Percentiles rank a stretch among this genome's conserved stretches.
These are phyloP conservation scores for Anomalospiza imberbis DNA, from an alignment of 2,797 vertebrate genomes.

Conservation along the genomic window DNA sequence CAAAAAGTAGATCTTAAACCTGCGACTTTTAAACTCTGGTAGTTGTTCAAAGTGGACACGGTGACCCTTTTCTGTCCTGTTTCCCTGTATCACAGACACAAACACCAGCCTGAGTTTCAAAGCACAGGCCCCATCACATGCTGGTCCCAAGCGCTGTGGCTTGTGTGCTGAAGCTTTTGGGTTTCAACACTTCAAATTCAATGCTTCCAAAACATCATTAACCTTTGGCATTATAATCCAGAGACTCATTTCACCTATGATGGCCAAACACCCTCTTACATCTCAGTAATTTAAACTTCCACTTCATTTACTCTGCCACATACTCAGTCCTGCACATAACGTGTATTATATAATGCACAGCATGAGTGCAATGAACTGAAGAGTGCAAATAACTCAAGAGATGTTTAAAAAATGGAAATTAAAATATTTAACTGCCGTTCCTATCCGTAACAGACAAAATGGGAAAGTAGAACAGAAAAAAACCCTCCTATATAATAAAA, in stretches of 20 bases:
- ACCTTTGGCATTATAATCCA: not conserved
- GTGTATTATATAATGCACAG: rapidly evolving
- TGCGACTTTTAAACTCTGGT: not conserved
- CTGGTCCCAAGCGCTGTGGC: not conserved
- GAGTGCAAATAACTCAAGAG: too few relatives aligned
- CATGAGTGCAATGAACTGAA: rapidly evolving
- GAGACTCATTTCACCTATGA: not conserved
- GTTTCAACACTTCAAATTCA: not conserved
- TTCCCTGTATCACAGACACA: not conserved
- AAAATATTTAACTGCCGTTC: not conserved
- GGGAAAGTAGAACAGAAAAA: not conserved
- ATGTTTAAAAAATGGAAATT: not conserved
- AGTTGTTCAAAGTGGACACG: not conserved
- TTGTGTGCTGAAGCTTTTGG: not conserved
- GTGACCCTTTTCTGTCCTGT: not conserved
- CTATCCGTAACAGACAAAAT: not conserved
- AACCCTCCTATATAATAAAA: not conserved
- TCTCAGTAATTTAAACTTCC: not conserved
- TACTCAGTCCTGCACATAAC: rapidly evolving
- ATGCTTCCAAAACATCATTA: not conserved
- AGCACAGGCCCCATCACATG: rapidly evolving
- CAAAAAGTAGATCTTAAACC: not conserved
- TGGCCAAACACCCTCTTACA: not conserved
- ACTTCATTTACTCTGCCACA: not conserved
- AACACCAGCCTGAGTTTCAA: not conserved